Conservation (phyloP, 1,140 invertebrate species). For the Metopolophium dirhodum region DNA sequence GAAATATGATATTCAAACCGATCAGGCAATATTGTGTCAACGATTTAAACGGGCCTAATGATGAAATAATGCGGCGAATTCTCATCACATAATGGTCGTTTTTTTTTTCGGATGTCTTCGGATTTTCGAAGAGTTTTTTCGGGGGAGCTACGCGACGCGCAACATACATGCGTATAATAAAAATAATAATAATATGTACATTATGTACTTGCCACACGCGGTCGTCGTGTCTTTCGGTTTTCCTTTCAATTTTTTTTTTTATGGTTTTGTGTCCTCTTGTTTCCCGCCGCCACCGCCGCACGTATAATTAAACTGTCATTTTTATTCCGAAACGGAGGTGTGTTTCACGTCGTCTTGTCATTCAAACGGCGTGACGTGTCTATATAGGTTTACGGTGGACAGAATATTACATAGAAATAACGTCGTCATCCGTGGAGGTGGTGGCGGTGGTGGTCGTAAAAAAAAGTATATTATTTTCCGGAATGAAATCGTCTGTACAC, state of each 20-base stretch:
- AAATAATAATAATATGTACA: slow-evolving; percentile 9
- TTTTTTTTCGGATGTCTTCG: neutral
- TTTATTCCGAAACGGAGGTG: slow-evolving; percentile 33
- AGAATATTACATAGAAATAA: neutral
- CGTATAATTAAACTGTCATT: slow-evolving; percentile 46
- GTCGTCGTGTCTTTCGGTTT: slow-evolving; percentile 4
- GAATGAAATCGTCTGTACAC: neutral
- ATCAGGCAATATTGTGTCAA: neutral
- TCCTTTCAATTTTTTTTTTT: neutral
- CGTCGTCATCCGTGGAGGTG: neutral
- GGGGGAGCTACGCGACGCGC: neutral
- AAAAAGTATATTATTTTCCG: neutral
- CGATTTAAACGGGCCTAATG: neutral
- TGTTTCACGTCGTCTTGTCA: slow-evolving; percentile 39
- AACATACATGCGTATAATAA: neutral
- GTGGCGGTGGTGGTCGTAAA: neutral
- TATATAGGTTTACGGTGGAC: neutral
- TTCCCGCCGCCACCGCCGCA: neutral
- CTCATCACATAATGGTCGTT: neutral
- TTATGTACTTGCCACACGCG: neutral
- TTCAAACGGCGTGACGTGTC: neutral
- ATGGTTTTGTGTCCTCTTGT: neutral
- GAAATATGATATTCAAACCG: neutral
- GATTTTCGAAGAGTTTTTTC: neutral
- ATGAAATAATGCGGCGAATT: neutral